Percentiles rank a stretch among this genome's conserved stretches.
phyloP scores from a whole-genome alignment of 2,888 invertebrate genomes.

The Scaptomyza caliginosa region DNA sequence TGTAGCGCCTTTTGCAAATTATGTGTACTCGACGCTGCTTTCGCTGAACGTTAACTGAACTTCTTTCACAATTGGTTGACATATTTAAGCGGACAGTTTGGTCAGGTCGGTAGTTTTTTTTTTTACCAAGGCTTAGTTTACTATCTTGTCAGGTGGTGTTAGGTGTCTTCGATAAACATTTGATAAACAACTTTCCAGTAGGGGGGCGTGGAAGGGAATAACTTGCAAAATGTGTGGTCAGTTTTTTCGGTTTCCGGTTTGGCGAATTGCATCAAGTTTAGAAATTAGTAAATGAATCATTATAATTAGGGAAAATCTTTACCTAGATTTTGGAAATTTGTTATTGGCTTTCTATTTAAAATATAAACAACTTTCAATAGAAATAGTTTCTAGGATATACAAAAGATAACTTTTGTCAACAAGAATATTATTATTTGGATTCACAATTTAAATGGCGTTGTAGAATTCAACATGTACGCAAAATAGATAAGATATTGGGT shows the following conservation, averaged over 20 bases:
- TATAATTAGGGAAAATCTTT: background rate
- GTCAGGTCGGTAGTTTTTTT: conserved; percentile 46
- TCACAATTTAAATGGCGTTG: conserved; percentile 20
- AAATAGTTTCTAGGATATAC: background rate
- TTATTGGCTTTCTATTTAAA: background rate
- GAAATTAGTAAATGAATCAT: conserved; percentile 52
- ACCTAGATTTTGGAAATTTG: background rate
- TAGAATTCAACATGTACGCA: background rate
- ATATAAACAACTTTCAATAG: conserved; percentile 4
- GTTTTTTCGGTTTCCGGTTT: background rate
- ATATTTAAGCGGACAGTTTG: conserved; percentile 63
- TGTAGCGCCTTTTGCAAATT: background rate
- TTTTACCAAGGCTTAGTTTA: conserved; percentile 43
- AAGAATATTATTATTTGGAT: background rate
- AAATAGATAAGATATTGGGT: conserved; percentile 20
- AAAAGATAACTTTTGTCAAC: background rate
- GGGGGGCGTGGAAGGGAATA: background rate
- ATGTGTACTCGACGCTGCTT: conserved; percentile 21
- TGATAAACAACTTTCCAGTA: conserved; percentile 67
- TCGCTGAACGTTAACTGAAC: conserved; percentile 54
- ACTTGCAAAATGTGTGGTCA: conserved; percentile 26
- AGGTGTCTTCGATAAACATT: conserved; percentile 58
- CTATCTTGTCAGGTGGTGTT: conserved; percentile 71
- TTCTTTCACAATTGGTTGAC: conserved; percentile 17
- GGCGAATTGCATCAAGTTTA: conserved; percentile 8